These are phyloP conservation scores for Argya squamiceps DNA, from an alignment of 2,797 vertebrate genomes.

Conservation along the genomic window DNA sequence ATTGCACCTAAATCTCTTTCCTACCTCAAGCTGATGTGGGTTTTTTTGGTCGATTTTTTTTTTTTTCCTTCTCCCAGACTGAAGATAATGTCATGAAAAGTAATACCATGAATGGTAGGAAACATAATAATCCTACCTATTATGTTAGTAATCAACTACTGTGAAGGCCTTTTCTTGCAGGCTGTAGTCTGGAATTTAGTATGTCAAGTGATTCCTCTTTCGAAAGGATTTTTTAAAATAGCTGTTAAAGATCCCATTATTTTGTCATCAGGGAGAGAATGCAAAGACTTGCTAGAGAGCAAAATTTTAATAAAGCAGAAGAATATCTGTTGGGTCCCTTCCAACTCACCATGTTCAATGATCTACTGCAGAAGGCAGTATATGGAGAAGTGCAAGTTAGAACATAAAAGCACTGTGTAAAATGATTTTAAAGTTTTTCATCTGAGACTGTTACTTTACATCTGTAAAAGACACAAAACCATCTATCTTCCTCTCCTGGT, in stretches of 20 bases:
- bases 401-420: neutral
- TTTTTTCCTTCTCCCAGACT: neutral
- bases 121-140: neutral
- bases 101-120: neutral
- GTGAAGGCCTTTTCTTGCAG: neutral
- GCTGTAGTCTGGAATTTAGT: neutral
- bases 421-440: neutral
- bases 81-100: neutral
- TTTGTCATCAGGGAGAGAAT: neutral
- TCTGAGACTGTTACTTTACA: neutral
- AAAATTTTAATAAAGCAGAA: neutral
- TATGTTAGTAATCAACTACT: neutral
- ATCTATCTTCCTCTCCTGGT: neutral
- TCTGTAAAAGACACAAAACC: neutral
- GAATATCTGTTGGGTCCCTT: neutral
- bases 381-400: neutral
- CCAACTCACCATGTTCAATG: neutral
- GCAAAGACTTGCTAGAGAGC: neutral
- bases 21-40: neutral
- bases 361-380: neutral
- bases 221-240: neutral
- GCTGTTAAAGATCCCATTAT: neutral
- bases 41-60: neutral
- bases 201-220: neutral
- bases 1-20: rapidly evolving